Evolutionary conservation across 2,797 vertebrate genomes (phyloP).

Genomic region (Phataginus tricuspis): DNA sequence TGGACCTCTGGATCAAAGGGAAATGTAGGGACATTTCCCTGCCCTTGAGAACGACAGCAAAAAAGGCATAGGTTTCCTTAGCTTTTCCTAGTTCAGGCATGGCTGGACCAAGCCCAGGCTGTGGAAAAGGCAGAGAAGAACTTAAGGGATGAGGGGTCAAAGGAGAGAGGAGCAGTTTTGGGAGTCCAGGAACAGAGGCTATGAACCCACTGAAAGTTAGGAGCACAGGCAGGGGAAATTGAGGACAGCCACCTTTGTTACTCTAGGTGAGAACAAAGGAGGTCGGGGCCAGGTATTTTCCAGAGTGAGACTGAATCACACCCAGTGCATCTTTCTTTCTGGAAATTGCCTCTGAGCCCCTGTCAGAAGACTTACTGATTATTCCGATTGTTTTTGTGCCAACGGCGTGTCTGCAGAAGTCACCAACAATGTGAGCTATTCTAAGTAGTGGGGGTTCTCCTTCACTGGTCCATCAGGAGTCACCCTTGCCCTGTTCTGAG

Average conservation of each 20-base stretch:
- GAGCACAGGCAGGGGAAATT: background rate
- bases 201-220: background rate
- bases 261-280: background rate
- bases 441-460: background rate
- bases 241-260: background rate
- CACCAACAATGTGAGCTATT: background rate
- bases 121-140: background rate
- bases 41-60: background rate
- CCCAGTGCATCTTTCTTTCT: background rate
- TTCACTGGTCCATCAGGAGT: background rate
- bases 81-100: background rate
- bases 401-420: slow-evolving; percentile 40
- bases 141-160: background rate
- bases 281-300: background rate
- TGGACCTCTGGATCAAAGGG: background rate
- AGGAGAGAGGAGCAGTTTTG: background rate
- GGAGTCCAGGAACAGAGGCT: background rate
- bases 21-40: background rate
- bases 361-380: background rate
- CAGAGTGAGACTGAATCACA: background rate
- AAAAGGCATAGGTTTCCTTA: background rate
- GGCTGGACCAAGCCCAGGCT: background rate
- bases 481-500: background rate
- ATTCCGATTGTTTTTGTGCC: background rate
- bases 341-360: background rate